Evolutionary conservation across 2,888 invertebrate species (phyloP).

Genomic region (Xestia c-nigrum): DNA sequence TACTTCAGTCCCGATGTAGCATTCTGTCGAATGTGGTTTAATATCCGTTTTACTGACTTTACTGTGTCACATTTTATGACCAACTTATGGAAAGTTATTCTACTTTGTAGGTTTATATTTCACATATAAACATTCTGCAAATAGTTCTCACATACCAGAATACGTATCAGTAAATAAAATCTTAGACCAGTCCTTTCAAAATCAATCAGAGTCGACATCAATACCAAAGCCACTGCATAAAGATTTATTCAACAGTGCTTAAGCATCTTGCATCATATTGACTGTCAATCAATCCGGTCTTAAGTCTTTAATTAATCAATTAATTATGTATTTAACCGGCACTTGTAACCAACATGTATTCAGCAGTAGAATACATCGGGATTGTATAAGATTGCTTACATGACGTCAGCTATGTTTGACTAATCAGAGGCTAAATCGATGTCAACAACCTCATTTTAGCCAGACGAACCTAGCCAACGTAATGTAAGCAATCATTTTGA

Average conservation of each 20-base stretch:
- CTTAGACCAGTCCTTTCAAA: slow-evolving; percentile 35
- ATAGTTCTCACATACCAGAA: slow-evolving; percentile 25
- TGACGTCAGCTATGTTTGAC: slow-evolving; percentile 54
- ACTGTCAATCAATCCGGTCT: slow-evolving; percentile 51
- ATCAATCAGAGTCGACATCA: slow-evolving; percentile 40
- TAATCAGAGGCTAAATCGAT: slow-evolving; percentile 44
- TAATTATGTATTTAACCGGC: slow-evolving; percentile 53
- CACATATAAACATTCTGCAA: slow-evolving; percentile 18
- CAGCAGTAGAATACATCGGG: slow-evolving; percentile 61
- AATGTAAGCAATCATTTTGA: slow-evolving; percentile 59
- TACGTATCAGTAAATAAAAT: slow-evolving; percentile 14
- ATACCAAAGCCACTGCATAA: slow-evolving; percentile 41
- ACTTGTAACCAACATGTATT: slow-evolving; percentile 49
- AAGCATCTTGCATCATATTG: slow-evolving; percentile 53
- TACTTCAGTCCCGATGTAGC: slow-evolving; percentile 54
- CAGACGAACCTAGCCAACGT: slow-evolving; percentile 32
- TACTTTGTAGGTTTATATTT: slow-evolving; percentile 14
- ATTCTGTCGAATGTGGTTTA: slow-evolving; percentile 52
- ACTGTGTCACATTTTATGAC: slow-evolving; percentile 49
- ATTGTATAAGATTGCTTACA: slow-evolving; percentile 58
- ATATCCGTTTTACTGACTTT: slow-evolving; percentile 57
- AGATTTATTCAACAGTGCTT: slow-evolving; percentile 45
- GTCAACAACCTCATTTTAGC: slow-evolving; percentile 47
- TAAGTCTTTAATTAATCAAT: slow-evolving; percentile 57
- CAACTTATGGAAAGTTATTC: slow-evolving; percentile 55